Conservation (phyloP, 1,140 invertebrate species). For the Ectropis grisescens region DNA sequence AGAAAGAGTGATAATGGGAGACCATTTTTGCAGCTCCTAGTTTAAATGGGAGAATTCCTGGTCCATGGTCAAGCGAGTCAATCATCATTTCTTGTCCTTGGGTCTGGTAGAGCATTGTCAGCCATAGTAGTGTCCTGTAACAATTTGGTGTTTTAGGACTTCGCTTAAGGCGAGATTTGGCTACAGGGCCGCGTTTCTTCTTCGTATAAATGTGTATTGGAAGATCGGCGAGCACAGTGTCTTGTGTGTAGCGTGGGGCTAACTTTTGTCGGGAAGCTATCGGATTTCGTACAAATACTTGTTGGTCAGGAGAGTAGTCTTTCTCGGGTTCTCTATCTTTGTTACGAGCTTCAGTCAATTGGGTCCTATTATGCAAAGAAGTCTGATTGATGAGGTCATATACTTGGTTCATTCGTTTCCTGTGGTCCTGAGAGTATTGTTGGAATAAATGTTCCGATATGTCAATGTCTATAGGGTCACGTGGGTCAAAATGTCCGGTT, state of each 20-base stretch:
- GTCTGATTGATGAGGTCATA: conserved; percentile 8
- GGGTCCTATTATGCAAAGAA: conserved; percentile 3
- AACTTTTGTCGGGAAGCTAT: conserved; percentile 9
- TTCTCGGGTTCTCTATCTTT: conserved; percentile 11
- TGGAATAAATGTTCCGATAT: conserved; percentile 5
- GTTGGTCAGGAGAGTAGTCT: conserved; percentile 11
- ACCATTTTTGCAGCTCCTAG: conserved; percentile 6
- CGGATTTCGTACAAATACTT: conserved; percentile 12
- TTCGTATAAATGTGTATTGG: conserved; percentile 15
- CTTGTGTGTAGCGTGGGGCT: conserved; percentile 7
- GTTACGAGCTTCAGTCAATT: conserved; percentile 5
- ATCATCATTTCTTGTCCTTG: conserved; percentile 10
- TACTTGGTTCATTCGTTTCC: conserved; percentile 1
- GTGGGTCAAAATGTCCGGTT: conserved; percentile 8
- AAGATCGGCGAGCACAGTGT: conserved; percentile 9
- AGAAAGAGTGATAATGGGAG: conserved; percentile 10
- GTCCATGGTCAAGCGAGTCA: conserved; percentile 10
- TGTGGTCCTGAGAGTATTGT: conserved; percentile 3
- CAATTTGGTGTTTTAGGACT: conserved; percentile 12
- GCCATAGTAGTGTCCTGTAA: conserved; percentile 9
- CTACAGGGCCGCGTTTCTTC: conserved; percentile 11
- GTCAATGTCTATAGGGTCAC: conserved; percentile 6
- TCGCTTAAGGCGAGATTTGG: conserved; percentile 13
- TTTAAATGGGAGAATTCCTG: conserved; percentile 10
- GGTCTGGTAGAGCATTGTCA: conserved; percentile 1